Percentiles rank a stretch among this genome's conserved stretches.
Conservation (phyloP, 2,888 invertebrate genomes). For the Globia sparganii region DNA sequence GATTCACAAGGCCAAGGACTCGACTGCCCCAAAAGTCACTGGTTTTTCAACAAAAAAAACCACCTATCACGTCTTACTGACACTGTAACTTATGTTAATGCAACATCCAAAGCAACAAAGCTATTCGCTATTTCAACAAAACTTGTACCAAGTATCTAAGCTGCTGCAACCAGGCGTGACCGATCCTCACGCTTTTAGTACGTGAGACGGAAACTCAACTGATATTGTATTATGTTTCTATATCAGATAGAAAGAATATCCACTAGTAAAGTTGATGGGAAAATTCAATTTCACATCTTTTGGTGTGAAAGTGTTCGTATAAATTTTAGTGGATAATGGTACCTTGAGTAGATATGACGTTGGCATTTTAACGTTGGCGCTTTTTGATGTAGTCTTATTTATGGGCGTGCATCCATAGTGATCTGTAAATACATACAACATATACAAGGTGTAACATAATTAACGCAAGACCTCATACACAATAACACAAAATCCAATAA, state of each 20-base stretch:
- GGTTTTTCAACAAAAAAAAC: not conserved
- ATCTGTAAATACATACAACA: too few species aligned
- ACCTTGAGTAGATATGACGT: not conserved
- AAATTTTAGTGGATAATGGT: slow-evolving; percentile 4
- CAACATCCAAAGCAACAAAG: slow-evolving; percentile 3
- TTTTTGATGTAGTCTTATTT: not conserved
- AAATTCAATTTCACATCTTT: slow-evolving; percentile 53
- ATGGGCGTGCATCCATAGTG: not conserved
- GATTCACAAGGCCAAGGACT: not conserved
- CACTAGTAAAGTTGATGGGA: slow-evolving; percentile 33
- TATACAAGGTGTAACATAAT: too few species aligned
- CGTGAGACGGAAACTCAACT: slow-evolving; percentile 76
- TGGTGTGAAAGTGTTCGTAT: slow-evolving; percentile 17
- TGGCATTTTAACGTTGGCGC: not conserved
- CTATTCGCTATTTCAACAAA: slow-evolving; percentile 24
- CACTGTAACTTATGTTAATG: slow-evolving; percentile 18
- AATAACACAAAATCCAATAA: too few species aligned
- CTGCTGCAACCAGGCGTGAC: slow-evolving; percentile 68
- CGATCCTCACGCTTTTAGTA: slow-evolving; percentile 80
- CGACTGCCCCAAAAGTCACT: not conserved
- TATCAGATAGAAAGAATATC: slow-evolving; percentile 70
- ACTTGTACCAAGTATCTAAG: slow-evolving; percentile 50
- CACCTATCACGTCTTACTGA: not conserved
- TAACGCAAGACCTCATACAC: too few species aligned
- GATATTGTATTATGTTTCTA: slow-evolving; percentile 75